Percentiles rank a stretch among this genome's conserved stretches.
Evolutionary conservation across 2,113 vertebrate species (phyloP).

Genomic region (Bos javanicus): DNA sequence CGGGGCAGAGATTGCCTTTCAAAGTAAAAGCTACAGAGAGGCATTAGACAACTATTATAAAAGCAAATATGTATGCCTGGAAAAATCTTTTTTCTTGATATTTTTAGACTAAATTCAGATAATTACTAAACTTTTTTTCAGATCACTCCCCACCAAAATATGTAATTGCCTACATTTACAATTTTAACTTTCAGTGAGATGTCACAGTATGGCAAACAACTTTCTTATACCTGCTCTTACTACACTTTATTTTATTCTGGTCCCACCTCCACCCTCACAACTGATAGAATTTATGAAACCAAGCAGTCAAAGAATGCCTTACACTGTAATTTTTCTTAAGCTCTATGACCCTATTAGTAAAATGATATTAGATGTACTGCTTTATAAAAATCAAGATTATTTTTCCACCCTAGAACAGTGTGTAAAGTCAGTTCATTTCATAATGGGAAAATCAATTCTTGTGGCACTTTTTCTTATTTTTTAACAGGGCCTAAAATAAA

Average conservation of each 20-base stretch:
- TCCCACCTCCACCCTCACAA: background rate
- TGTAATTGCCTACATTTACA: background rate
- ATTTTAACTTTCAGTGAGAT: constrained; percentile 20
- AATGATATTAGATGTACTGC: constrained; percentile 75
- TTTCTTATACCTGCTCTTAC: constrained; percentile 63
- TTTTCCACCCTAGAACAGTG: constrained; percentile 29
- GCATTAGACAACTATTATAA: constrained; percentile 51
- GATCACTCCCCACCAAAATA: constrained; percentile 49
- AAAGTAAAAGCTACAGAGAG: constrained; percentile 62
- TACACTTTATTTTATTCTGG: constrained; percentile 54
- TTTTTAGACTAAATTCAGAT: constrained; percentile 45
- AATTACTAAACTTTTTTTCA: constrained; percentile 22
- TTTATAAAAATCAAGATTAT: constrained; percentile 73
- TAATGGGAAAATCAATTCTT: constrained; percentile 13
- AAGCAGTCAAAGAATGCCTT: constrained; percentile 76
- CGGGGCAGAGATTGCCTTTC: constrained; percentile 38
- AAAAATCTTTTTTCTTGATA: background rate
- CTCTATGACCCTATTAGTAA: constrained; percentile 77
- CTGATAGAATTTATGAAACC: constrained; percentile 70
- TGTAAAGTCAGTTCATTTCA: background rate
- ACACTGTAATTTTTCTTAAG: constrained; percentile 74
- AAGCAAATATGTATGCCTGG: constrained; percentile 59
- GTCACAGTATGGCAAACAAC: background rate
- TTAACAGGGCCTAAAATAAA: background rate
- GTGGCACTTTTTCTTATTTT: background rate